These are phyloP conservation scores for Acomys russatus DNA, from an alignment of 2,797 vertebrate species.

Conservation along the genomic window DNA sequence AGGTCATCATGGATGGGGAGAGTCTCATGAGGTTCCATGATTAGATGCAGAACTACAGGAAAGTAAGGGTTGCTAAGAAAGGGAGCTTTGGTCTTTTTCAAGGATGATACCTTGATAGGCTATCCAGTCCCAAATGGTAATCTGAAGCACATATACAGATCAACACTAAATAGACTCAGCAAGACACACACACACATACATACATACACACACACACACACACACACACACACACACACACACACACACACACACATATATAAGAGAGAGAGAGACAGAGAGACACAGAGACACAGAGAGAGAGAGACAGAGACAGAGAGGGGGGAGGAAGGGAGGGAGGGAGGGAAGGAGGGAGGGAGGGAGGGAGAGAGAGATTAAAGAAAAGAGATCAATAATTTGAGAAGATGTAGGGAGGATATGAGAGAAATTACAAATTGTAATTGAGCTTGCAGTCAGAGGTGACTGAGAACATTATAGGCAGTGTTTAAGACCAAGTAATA, in stretches of 20 bases:
- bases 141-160: not conserved
- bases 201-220: not conserved
- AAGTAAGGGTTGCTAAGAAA: not conserved
- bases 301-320: no score
- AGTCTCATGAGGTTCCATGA: not conserved
- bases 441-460: not conserved
- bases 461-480: not conserved
- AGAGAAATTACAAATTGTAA: not conserved
- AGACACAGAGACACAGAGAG: no score
- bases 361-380: not conserved
- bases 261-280: no score
- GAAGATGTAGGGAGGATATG: not conserved
- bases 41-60: not conserved
- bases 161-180: not conserved
- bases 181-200: not conserved
- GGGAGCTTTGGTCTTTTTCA: not conserved
- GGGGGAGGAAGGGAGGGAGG: accelerated
- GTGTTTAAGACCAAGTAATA: not conserved
- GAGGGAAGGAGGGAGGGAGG: no score
- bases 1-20: not conserved
- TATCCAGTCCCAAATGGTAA: not conserved
- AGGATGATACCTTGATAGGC: no score
- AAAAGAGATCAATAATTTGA: not conserved
- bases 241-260: not conserved
- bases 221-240: no score